These are phyloP conservation scores for Drosophila pallidifrons DNA, from an alignment of 1,140 invertebrate genomes.

Conservation along the genomic window DNA sequence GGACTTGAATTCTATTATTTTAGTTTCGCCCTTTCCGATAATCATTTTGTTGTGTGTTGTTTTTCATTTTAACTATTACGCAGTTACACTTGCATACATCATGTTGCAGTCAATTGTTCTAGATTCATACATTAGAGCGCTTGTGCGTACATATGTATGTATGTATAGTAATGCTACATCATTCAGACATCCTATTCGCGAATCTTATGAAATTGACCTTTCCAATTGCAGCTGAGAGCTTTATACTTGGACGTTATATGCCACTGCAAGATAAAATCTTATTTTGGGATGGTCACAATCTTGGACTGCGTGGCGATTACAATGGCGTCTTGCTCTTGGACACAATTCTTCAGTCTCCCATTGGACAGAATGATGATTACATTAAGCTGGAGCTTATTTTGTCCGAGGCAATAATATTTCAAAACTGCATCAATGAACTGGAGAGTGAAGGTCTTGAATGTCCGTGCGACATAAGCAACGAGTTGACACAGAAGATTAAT, in stretches of 20 bases:
- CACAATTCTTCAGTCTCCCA: constrained; percentile 93
- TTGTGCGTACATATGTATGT: neutral
- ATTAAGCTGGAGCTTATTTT: constrained; percentile 93
- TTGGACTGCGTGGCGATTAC: constrained; percentile 94
- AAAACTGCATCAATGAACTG: constrained; percentile 90
- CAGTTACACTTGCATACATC: constrained; percentile 48
- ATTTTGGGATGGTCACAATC: constrained; percentile 91
- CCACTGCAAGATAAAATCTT: constrained; percentile 92
- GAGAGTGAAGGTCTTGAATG: constrained; percentile 91
- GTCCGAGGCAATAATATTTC: constrained; percentile 93
- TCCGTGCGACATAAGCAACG: constrained; percentile 91
- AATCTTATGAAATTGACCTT: neutral
- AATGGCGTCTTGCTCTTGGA: constrained; percentile 95
- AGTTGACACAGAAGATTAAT: constrained; percentile 91
- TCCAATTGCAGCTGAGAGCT: constrained; percentile 43
- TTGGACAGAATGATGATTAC: constrained; percentile 89
- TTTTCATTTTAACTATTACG: constrained; percentile 51
- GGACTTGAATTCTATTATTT: neutral
- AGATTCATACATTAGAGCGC: neutral
- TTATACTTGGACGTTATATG: constrained; percentile 89
- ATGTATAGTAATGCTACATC: neutral
- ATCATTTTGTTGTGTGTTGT: constrained; percentile 27
- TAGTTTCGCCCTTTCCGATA: constrained; percentile 1
- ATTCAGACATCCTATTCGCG: neutral
- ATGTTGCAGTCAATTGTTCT: constrained; percentile 11